Percentiles rank a stretch among this genome's conserved stretches.
phyloP scores from a whole-genome alignment of 2,113 vertebrate species.

The Phyllostomus discolor region DNA sequence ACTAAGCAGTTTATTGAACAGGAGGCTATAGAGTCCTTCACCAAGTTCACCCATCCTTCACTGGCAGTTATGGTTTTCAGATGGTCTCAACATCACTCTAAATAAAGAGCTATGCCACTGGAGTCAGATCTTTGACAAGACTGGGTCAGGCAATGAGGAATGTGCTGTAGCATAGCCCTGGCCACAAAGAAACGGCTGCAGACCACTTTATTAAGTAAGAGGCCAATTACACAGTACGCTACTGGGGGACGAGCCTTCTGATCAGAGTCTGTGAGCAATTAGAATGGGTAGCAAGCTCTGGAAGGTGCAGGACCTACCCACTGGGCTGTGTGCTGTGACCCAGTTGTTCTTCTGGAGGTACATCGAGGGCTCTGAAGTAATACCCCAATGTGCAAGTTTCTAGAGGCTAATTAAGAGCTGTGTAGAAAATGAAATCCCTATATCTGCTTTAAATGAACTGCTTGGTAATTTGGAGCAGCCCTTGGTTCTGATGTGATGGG shows the following conservation, averaged over 20 bases:
- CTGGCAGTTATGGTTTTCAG: constrained; percentile 10
- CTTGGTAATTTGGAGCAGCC: constrained; percentile 46
- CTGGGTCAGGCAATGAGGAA: neutral
- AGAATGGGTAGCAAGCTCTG: neutral
- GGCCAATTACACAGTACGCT: neutral
- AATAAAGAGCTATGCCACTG: constrained; percentile 33
- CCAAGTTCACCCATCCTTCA: neutral
- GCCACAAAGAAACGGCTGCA: constrained; percentile 2
- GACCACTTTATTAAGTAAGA: constrained; percentile 16
- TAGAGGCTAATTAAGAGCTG: constrained; percentile 45
- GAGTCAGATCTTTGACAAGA: constrained; percentile 32
- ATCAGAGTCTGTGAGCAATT: constrained; percentile 4
- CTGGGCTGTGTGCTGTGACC: neutral
- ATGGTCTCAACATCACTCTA: constrained; percentile 30
- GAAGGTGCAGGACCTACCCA: neutral
- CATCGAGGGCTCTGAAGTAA: neutral
- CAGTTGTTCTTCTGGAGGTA: neutral
- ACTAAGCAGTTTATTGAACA: constrained; percentile 39
- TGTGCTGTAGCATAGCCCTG: neutral
- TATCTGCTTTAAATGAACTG: constrained; percentile 58
- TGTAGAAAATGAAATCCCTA: constrained; percentile 16
- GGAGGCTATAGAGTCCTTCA: neutral
- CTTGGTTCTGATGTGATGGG: constrained; percentile 24
- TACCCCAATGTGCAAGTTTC: constrained; percentile 32
- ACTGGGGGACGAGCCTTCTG: neutral